These are phyloP conservation scores for Penaeus japonicus DNA, from an alignment of 1,140 invertebrate species.

Conservation along the genomic window DNA sequence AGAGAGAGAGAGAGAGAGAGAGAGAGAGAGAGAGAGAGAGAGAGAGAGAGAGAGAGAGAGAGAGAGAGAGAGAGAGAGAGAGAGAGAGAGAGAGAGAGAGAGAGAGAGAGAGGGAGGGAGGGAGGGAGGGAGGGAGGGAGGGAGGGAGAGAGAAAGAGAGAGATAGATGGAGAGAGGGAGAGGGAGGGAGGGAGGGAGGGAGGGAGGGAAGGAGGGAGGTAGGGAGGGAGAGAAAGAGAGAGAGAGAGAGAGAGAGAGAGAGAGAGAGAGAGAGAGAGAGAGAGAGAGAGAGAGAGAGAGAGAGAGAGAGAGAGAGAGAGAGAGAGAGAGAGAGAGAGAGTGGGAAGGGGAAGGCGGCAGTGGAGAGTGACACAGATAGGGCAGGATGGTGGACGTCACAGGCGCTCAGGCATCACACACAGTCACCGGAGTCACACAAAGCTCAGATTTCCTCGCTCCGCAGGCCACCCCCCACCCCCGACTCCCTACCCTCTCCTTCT, in stretches of 20 bases:
- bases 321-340: not conserved
- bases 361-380: no score
- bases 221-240: not conserved
- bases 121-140: not conserved
- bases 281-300: not conserved
- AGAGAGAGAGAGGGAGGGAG: slow-evolving; percentile 29
- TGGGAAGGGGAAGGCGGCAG: no score
- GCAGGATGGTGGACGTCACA: no score
- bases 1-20: not conserved
- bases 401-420: no score
- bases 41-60: no score
- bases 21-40: not conserved
- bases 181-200: not conserved
- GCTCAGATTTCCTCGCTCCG: not conserved
- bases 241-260: not conserved
- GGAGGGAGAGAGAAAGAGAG: not conserved
- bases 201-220: not conserved
- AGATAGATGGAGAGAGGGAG: not conserved
- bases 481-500: not conserved
- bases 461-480: no score
- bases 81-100: slow-evolving; percentile 23
- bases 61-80: not conserved
- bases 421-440: no score
- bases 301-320: slow-evolving; percentile 12
- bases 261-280: not conserved